Evolutionary conservation across 2,797 vertebrate species (phyloP).

Genomic region (Setipinna tenuifilis): DNA sequence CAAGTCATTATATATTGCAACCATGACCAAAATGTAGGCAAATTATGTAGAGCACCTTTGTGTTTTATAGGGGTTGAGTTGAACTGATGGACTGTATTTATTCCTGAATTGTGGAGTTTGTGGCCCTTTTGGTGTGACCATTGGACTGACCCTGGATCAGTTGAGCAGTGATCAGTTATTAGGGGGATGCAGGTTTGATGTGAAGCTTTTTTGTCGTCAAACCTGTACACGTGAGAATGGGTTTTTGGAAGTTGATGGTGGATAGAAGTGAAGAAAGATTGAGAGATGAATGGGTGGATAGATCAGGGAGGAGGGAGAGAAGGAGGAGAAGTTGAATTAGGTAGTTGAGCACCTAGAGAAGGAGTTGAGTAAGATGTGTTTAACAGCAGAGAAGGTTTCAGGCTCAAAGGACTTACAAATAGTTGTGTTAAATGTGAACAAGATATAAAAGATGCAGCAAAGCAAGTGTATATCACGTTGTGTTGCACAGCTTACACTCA

Average conservation of each 20-base stretch:
- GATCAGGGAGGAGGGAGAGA: not conserved
- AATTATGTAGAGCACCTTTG: constrained; percentile 5
- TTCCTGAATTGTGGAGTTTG: not conserved
- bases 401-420: not conserved
- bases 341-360: not conserved
- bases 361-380: not conserved
- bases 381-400: not conserved
- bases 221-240: not conserved
- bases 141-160: not conserved
- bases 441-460: not conserved
- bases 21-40: not conserved
- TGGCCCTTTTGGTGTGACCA: not conserved
- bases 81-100: not conserved
- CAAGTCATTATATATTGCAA: not conserved
- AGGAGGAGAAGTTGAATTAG: constrained; percentile 28
- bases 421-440: not conserved
- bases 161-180: not conserved
- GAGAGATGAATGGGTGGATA: constrained; percentile 40
- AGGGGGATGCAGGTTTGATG: not conserved
- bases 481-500: not conserved
- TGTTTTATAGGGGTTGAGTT: not conserved
- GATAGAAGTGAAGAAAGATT: not conserved
- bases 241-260: not conserved
- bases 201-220: not conserved
- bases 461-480: not conserved